Conservation (phyloP, 2,797 vertebrate species). For the Enteromius afrohamiltoni region DNA sequence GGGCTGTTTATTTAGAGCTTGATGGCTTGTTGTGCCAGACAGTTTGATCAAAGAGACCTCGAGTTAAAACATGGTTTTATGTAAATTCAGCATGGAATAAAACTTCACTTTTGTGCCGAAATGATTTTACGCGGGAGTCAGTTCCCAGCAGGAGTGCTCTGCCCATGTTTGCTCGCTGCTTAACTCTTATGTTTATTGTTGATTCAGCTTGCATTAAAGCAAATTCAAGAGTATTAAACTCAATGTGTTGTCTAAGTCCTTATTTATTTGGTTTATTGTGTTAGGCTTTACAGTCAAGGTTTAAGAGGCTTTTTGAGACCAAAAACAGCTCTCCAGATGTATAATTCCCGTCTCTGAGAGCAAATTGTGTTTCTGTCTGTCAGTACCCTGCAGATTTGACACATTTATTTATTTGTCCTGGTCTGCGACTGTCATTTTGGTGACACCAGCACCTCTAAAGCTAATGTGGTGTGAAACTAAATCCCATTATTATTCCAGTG, state of each 20-base stretch:
- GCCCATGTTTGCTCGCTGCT: constrained; percentile 9
- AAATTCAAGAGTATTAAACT: constrained; percentile 21
- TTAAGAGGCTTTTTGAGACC: neutral
- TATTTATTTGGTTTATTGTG: constrained; percentile 29
- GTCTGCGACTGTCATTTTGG: constrained; percentile 69
- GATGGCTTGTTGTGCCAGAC: constrained; percentile 15
- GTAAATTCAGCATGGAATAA: constrained; percentile 19
- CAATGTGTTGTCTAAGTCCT: constrained; percentile 2
- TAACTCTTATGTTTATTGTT: constrained; percentile 11
- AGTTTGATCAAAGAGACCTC: constrained; percentile 29
- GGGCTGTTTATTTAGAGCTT: neutral
- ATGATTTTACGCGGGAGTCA: constrained; percentile 15
- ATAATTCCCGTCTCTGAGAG: neutral
- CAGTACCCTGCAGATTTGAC: constrained; percentile 52
- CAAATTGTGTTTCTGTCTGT: constrained; percentile 38
- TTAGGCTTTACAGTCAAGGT: constrained; percentile 1
- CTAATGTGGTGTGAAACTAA: constrained; percentile 76
- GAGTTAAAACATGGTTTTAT: constrained; percentile 34
- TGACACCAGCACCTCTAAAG: constrained; percentile 60
- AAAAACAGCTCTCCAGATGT: constrained; percentile 19
- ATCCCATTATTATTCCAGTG: constrained; percentile 78
- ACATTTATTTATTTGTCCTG: constrained; percentile 74
- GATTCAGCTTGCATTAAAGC: constrained; percentile 19
- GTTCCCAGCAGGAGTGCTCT: constrained; percentile 7
- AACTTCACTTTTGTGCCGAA: constrained; percentile 10